Evolutionary conservation across 2,888 invertebrate genomes (phyloP).

Genomic region (Tiliacea aurago): DNA sequence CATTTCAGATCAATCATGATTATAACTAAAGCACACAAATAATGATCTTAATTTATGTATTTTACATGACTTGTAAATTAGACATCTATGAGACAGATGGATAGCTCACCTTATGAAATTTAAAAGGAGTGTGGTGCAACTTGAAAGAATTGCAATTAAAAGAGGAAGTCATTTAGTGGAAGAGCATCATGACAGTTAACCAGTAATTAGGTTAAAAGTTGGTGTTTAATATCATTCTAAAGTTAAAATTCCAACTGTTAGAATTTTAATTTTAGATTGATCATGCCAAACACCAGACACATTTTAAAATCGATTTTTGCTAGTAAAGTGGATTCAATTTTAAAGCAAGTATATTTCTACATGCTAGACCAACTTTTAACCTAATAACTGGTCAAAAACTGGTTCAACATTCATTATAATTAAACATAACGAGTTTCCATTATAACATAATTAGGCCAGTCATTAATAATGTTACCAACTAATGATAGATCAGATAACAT

Average conservation of each 20-base stretch:
- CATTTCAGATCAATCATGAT: background rate
- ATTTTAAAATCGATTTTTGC: background rate
- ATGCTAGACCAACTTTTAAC: slow-evolving; percentile 3
- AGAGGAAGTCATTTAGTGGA: background rate
- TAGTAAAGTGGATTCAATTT: background rate
- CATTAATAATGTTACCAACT: slow-evolving; percentile 12
- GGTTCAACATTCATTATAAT: slow-evolving; percentile 36
- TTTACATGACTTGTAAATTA: background rate
- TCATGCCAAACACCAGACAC: background rate
- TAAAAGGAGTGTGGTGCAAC: background rate
- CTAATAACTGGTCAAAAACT: slow-evolving; percentile 44
- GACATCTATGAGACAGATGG: background rate
- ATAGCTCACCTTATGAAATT: background rate
- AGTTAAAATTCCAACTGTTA: no score
- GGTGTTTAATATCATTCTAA: no score
- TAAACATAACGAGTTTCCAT: slow-evolving; percentile 36
- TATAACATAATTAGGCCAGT: slow-evolving; percentile 30
- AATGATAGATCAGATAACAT: slow-evolving; percentile 1
- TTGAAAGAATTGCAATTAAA: background rate
- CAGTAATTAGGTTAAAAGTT: no score
- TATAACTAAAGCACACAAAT: no score
- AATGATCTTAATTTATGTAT: background rate
- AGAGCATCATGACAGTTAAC: rapidly evolving
- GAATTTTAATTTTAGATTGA: background rate
- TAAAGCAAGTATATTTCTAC: background rate